Base-by-base conservation (phyloP, 2,888 invertebrate genomes). In the Chrysolina haemoptera region DNA sequence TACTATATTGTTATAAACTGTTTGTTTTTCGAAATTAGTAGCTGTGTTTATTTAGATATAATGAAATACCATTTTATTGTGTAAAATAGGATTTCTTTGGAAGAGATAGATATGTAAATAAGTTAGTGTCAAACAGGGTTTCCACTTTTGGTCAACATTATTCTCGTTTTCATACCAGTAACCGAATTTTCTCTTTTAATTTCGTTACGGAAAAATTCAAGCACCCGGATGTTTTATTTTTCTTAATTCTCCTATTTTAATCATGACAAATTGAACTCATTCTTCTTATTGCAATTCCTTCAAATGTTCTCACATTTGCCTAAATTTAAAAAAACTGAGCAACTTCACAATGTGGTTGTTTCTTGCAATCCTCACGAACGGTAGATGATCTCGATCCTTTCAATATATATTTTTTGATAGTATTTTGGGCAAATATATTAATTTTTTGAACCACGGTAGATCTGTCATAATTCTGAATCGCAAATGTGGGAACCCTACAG, bases 31-130 rank as follows among this genome's bases (percentile, higher is more conserved):
- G n/a, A 59, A 22, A 59, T 27, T 59, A 55, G 55, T 67, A 71
- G 63, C 35, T 55, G 68, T 62, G 46, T 68, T 18, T 53, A 35
- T 35, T n/a, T 12, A 12, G 20, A n/a, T 66, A n/a, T 66, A 12
- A 20, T 48, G 66, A 50, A 66, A 27, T 66, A 50, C 22, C 50
- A 66, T 66, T 35, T 66, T 53, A 50, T 53, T 66, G 14, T 66
- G 18, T 66, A 50, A 66, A 66, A 66, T 48, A 35, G 27, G 16
- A 35, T 66, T 50, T 41, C 66, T 53, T 40, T 63, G 12, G 10
- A 27, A 59, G 35, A 35, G 14, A n/a, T 8, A 59, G 1, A 27
- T 27, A 35, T 35, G 59, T 59, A 35, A 9, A 35, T 59, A 59
- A 59, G n/a, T 35, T 11, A 27, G 14, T 27, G 27, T 59, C 12